These are phyloP conservation scores for Sebastes trivittatus DNA, from an alignment of 2,797 vertebrate species.

Conservation along the genomic window DNA sequence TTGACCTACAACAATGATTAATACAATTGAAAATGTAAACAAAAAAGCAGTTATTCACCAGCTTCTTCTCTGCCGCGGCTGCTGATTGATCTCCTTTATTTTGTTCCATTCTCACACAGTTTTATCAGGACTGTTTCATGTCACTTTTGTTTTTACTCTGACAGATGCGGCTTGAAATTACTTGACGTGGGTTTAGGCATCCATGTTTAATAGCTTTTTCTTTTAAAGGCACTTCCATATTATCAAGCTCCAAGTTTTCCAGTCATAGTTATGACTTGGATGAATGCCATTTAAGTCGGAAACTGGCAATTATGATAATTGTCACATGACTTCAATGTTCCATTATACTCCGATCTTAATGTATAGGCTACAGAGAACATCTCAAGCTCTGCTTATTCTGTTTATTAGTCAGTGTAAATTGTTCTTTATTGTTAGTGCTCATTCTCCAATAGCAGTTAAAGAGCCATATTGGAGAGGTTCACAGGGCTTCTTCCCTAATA, in stretches of 20 bases:
- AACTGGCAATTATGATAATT: background rate
- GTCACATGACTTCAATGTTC: background rate
- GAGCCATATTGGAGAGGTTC: constrained; percentile 26
- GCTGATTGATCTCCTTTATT: too few species aligned
- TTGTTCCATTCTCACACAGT: too few species aligned
- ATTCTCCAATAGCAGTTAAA: background rate
- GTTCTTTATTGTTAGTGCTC: background rate
- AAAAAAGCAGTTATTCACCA: fast-evolving
- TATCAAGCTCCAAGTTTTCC: background rate
- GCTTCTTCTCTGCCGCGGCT: too few species aligned
- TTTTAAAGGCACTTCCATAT: background rate
- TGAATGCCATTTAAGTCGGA: background rate
- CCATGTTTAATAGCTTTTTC: background rate
- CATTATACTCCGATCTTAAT: background rate
- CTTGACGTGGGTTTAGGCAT: background rate
- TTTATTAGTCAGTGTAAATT: background rate
- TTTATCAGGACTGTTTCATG: too few species aligned
- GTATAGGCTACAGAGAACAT: background rate
- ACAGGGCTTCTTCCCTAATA: constrained; percentile 29
- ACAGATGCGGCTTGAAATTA: too few species aligned
- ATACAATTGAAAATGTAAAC: too few species aligned
- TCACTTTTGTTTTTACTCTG: too few species aligned
- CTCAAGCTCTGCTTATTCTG: background rate
- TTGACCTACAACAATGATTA: too few species aligned
- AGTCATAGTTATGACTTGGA: background rate